A percentile compares a stretch with the other conserved stretches of the same genome.
These are phyloP conservation scores for Linurgus olivaceus DNA, from an alignment of 2,797 vertebrate species.

Conservation along the genomic window DNA sequence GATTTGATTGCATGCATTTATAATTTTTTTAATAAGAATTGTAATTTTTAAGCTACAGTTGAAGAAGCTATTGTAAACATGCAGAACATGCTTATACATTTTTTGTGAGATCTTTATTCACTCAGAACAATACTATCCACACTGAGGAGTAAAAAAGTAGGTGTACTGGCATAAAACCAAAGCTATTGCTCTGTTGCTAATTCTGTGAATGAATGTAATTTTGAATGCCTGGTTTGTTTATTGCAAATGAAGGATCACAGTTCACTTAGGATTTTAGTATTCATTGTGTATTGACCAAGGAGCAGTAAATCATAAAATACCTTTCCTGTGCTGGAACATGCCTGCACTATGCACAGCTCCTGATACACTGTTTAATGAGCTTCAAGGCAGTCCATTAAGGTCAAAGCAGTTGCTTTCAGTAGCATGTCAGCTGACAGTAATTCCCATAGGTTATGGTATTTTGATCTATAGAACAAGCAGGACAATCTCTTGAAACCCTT, in stretches of 20 bases:
- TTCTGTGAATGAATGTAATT: neutral
- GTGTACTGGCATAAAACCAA: neutral
- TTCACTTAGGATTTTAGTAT: neutral
- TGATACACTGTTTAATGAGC: neutral
- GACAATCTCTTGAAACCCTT: neutral
- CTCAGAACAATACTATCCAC: neutral
- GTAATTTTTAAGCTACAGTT: constrained; percentile 38
- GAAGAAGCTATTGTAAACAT: constrained; percentile 27
- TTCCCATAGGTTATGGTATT: neutral
- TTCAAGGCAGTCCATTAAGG: neutral
- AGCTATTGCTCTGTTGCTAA: neutral
- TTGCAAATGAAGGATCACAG: neutral
- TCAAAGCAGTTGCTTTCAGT: neutral
- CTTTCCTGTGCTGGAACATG: neutral
- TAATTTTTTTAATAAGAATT: constrained; percentile 56
- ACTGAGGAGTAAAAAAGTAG: neutral
- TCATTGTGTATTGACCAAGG: neutral
- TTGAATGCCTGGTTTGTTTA: neutral
- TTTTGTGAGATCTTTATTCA: neutral
- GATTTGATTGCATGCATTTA: constrained; percentile 49
- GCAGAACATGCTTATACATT: neutral
- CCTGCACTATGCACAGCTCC: neutral
- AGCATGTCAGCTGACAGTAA: neutral
- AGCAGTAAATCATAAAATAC: neutral
- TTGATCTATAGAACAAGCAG: neutral